Base-by-base conservation (phyloP, 2,113 vertebrate genomes). In the Actenoides hombroni region DNA sequence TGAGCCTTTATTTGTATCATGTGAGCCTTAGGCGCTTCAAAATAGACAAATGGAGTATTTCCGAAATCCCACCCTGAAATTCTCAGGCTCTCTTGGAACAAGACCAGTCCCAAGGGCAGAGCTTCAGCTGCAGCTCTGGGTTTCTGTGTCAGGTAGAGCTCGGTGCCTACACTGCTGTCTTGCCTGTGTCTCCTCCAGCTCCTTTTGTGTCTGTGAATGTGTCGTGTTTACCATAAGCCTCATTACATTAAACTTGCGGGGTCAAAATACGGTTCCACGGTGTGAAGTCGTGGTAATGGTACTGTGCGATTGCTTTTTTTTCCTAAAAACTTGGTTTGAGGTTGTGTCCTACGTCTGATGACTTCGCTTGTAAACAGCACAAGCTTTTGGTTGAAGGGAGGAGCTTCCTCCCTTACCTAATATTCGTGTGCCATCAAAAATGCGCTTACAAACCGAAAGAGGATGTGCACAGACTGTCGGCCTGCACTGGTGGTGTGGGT, bases 401-500 rank as follows among this genome's bases (percentile, higher is more conserved):
- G 86, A 92, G 60, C 60, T 69, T 89, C 59, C 26, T 70, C 46
- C 81, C 83, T 88, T 94, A 44, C 73, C 86, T 92, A 71, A 88
- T 49, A 21, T 74, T 90, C 90, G 25, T 83, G 39, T 94, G 93
- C 90, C 59, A 33, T 90, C 82, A 86, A 74, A 95, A 92, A 86
- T 59, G 60, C 60, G 94, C 95, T 93, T 94, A 86, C 92, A 92
- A 87, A 91, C 68, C 1, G 0, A 86, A 90, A 71, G 86, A 83
- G 80, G 83, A 83, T 86, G 83, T 57, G 92, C 93, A 44, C 70
- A 91, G 94, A 37, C 93, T 90, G 87, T 91, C 80, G 90, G 86
- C 86, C 88, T 84, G 86, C 60, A 86, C 78, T 0, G 13, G 79
- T 81, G 86, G 56, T 94, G 95, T 96, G 87, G 95, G 96, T 97